Conservation (phyloP, 2,888 invertebrate genomes). For the Melanotus villosus region DNA sequence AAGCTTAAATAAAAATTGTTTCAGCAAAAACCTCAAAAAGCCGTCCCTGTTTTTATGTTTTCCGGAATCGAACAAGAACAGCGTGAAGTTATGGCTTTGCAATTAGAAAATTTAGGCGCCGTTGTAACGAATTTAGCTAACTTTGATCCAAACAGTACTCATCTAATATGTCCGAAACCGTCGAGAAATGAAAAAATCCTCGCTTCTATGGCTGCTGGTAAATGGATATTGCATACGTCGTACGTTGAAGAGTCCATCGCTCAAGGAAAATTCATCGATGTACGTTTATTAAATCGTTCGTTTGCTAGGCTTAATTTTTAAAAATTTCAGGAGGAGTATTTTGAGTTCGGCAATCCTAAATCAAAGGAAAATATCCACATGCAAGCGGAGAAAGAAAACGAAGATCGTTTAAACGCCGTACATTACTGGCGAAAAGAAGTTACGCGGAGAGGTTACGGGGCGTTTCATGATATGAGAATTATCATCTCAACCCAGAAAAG, state of each 20-base stretch:
- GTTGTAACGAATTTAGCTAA: conserved; percentile 70
- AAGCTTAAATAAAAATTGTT: too few relatives aligned
- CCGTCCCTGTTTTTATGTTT: conserved; percentile 53
- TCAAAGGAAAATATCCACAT: conserved; percentile 71
- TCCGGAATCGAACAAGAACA: conserved; percentile 59
- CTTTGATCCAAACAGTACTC: conserved; percentile 79
- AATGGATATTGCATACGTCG: conserved; percentile 88
- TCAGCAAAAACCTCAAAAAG: conserved; percentile 2
- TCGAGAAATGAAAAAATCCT: conserved; percentile 90
- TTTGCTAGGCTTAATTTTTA: neutral
- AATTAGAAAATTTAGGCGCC: conserved; percentile 72
- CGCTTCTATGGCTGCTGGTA: conserved; percentile 88
- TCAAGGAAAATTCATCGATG: conserved; percentile 75
- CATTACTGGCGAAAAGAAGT: conserved; percentile 80
- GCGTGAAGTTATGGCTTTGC: conserved; percentile 50
- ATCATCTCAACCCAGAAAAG: conserved; percentile 75
- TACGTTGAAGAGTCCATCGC: conserved; percentile 81
- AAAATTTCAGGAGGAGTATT: conserved; percentile 81
- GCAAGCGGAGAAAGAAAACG: conserved; percentile 64
- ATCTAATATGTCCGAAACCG: conserved; percentile 82
- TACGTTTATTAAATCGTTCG: conserved; percentile 62
- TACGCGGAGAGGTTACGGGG: conserved; percentile 64
- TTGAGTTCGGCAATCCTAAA: conserved; percentile 87
- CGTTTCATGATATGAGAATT: conserved; percentile 69
- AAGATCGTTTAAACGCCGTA: conserved; percentile 72